These are phyloP conservation scores for Pseudorhiza aurosa DNA, from an alignment of 30 jellyfish, hydroid and myxozoan species.

Conservation along the genomic window DNA sequence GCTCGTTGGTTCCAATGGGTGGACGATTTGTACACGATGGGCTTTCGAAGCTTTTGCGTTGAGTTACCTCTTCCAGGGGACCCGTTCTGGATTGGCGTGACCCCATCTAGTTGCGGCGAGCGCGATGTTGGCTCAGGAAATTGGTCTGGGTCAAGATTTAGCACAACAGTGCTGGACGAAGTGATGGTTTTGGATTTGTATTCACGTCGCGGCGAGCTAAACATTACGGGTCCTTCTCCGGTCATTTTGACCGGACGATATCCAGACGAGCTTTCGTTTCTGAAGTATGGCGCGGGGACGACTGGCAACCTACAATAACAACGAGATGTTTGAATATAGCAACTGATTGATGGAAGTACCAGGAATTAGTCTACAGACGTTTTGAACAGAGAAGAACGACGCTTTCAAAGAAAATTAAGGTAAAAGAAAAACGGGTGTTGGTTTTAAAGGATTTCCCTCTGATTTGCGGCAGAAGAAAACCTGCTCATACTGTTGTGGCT, in stretches of 20 bases:
- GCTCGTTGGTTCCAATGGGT: conserved; percentile 52
- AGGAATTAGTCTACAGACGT: no score
- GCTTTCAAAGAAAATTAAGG: no score
- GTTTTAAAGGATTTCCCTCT: no score
- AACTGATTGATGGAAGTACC: no score
- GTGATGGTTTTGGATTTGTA: not conserved
- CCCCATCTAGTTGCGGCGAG: conserved; percentile 17
- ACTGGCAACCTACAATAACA: conserved; percentile 33
- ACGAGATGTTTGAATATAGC: not conserved
- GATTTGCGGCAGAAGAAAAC: no score
- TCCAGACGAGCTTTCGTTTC: conserved; percentile 35
- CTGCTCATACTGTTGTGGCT: no score
- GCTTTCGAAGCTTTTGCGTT: conserved; percentile 6
- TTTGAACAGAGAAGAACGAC: no score
- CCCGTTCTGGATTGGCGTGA: not conserved
- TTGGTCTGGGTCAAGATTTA: conserved; percentile 56
- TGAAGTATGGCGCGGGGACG: conserved; percentile 65
- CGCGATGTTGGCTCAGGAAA: conserved; percentile 52
- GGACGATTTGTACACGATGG: conserved; percentile 21
- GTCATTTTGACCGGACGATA: not conserved
- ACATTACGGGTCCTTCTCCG: conserved; percentile 69
- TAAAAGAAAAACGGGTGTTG: no score
- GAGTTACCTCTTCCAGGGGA: not conserved
- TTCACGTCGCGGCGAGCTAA: conserved; percentile 33
- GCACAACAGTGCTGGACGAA: conserved; percentile 26